phyloP scores from a whole-genome alignment of 2,888 invertebrate genomes.

The Brenthis daphne region DNA sequence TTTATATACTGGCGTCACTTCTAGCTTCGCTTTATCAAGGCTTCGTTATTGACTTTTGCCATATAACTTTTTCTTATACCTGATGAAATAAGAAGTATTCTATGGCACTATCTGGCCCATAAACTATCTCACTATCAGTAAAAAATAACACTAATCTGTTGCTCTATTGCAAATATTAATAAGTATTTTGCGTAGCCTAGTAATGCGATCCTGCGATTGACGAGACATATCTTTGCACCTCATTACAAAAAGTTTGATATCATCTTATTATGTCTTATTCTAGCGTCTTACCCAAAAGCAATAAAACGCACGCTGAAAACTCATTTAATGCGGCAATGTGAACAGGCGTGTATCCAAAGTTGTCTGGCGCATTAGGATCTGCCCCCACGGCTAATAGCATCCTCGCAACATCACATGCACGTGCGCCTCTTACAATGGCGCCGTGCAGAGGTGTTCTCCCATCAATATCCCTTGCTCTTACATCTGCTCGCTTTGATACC shows the following conservation, averaged over 20 bases:
- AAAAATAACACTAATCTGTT: too few relatives aligned
- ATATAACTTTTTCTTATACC: too few relatives aligned
- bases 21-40: too few relatives aligned
- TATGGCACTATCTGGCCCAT: too few relatives aligned
- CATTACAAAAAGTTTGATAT: background rate
- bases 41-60: too few relatives aligned
- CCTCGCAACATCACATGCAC: constrained; percentile 87
- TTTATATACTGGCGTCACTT: too few relatives aligned
- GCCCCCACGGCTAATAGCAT: constrained; percentile 85
- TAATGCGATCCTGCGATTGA: too few relatives aligned
- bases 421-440: constrained; percentile 89
- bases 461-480: constrained; percentile 86
- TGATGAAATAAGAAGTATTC: too few relatives aligned
- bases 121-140: too few relatives aligned
- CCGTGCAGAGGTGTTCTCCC: constrained; percentile 91
- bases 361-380: constrained; percentile 88
- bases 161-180: too few relatives aligned
- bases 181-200: too few relatives aligned
- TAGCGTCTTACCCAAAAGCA: constrained; percentile 80
- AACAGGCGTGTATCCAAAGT: constrained; percentile 91
- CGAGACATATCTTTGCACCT: too few relatives aligned
- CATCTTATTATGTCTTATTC: background rate
- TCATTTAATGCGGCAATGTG: constrained; percentile 93
- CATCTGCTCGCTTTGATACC: constrained; percentile 84
- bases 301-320: constrained; percentile 88